phyloP scores from a whole-genome alignment of 2,113 vertebrate genomes.

The Larimichthys polyactis region DNA sequence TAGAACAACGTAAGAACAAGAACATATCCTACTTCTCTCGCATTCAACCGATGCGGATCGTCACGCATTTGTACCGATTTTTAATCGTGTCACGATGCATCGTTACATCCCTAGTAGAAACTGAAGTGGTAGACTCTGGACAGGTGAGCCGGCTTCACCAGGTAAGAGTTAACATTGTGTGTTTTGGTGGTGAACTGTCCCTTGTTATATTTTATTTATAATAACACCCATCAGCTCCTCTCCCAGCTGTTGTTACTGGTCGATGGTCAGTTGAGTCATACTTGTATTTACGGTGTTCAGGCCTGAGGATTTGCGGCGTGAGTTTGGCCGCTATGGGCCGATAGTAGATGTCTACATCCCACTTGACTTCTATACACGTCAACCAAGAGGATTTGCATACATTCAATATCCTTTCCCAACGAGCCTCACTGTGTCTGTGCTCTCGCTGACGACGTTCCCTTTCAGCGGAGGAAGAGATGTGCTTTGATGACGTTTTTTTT shows the following conservation, averaged over 20 bases:
- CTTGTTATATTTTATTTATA: conserved; percentile 1
- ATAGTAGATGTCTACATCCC: conserved; percentile 99
- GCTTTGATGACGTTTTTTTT: conserved; percentile 33
- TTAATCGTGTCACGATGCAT: too few species aligned
- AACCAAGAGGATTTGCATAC: conserved; percentile 99
- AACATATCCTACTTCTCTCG: too few species aligned
- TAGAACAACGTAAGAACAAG: too few species aligned
- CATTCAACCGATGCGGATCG: too few species aligned
- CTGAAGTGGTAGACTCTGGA: not conserved
- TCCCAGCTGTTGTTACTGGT: conserved; percentile 52
- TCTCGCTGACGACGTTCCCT: conserved; percentile 50
- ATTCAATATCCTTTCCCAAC: conserved; percentile 99
- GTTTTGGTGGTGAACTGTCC: conserved; percentile 56
- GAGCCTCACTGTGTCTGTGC: conserved; percentile 25
- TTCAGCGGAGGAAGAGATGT: conserved; percentile 59
- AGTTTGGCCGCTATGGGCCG: conserved; percentile 98
- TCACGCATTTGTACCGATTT: too few species aligned
- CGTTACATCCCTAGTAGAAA: too few species aligned
- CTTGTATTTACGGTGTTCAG: conserved; percentile 88
- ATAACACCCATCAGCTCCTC: conserved; percentile 20
- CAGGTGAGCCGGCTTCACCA: not conserved
- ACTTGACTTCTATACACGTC: conserved; percentile 99
- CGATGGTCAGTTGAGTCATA: conserved; percentile 73
- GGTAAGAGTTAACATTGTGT: not conserved
- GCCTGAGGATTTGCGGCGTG: conserved; percentile 98